Evolutionary conservation across 2,888 invertebrate species (phyloP).

Genomic region (Rotaria sp.): DNA sequence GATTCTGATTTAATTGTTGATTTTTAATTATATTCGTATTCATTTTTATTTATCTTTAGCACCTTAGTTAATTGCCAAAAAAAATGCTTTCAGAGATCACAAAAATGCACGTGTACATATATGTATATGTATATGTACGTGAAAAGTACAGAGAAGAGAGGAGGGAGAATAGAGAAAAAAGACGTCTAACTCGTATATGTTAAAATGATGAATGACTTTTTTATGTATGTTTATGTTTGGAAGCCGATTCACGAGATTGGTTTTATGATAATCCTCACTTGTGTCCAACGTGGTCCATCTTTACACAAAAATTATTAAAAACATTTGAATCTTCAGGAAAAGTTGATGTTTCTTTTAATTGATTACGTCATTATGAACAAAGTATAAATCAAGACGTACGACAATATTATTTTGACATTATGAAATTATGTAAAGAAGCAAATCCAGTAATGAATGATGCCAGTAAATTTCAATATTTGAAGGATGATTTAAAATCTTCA

Average conservation of each 20-base stretch:
- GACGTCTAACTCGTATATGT: too few species aligned
- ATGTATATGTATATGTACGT: too few species aligned
- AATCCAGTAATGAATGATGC: background rate
- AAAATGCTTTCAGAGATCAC: too few species aligned
- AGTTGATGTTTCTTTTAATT: background rate
- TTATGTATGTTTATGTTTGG: background rate
- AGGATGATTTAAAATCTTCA: background rate
- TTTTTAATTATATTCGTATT: too few species aligned
- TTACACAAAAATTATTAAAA: background rate
- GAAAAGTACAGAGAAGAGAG: too few species aligned
- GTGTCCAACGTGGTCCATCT: background rate
- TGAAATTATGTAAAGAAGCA: slow-evolving; percentile 18
- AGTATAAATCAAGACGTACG: background rate
- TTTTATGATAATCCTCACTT: background rate
- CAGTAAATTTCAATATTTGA: background rate
- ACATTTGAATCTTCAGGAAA: background rate
- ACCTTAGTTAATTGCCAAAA: too few species aligned
- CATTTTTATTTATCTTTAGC: too few species aligned
- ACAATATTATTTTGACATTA: background rate
- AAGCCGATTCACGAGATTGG: background rate
- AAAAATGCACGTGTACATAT: too few species aligned
- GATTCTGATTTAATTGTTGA: too few species aligned
- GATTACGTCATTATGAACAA: background rate
- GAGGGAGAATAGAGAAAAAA: too few species aligned
- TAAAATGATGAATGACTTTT: too few species aligned